Conservation (phyloP, 2,113 vertebrate species). For the Theristicus caerulescens region DNA sequence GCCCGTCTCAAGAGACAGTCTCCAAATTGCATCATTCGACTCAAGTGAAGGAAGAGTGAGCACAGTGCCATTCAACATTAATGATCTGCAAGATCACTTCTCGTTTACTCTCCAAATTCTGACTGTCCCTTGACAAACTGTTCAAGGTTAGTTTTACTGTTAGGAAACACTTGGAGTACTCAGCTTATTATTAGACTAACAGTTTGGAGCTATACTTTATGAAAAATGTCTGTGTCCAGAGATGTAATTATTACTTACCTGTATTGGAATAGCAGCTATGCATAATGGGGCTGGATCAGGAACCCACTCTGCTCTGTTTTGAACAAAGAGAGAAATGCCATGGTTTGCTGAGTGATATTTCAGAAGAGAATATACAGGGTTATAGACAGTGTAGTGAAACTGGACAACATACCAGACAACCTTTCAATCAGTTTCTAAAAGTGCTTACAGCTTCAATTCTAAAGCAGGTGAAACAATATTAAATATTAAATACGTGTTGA, state of each 20-base stretch:
- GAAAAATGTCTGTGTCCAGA: background rate
- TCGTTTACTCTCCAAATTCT: background rate
- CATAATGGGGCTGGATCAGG: background rate
- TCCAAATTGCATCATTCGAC: background rate
- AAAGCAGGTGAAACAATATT: constrained; percentile 47
- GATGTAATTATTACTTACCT: background rate
- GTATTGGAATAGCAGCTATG: background rate
- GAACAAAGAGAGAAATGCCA: background rate
- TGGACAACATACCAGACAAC: background rate
- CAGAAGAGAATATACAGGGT: background rate
- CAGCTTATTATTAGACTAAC: background rate
- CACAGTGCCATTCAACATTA: background rate
- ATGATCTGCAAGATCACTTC: background rate
- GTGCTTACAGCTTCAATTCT: constrained; percentile 7
- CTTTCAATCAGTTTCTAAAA: constrained; percentile 33
- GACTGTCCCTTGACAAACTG: background rate
- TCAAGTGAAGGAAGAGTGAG: constrained; percentile 3
- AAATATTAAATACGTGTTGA: constrained; percentile 43
- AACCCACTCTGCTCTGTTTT: background rate
- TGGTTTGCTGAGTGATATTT: background rate
- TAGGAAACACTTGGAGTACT: background rate
- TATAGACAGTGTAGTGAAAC: background rate
- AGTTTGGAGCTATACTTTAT: background rate
- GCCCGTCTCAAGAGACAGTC: background rate
- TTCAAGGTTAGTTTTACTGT: constrained; percentile 17